These are phyloP conservation scores for Knipowitschia caucasica DNA, from an alignment of 2,797 vertebrate genomes.

Conservation along the genomic window DNA sequence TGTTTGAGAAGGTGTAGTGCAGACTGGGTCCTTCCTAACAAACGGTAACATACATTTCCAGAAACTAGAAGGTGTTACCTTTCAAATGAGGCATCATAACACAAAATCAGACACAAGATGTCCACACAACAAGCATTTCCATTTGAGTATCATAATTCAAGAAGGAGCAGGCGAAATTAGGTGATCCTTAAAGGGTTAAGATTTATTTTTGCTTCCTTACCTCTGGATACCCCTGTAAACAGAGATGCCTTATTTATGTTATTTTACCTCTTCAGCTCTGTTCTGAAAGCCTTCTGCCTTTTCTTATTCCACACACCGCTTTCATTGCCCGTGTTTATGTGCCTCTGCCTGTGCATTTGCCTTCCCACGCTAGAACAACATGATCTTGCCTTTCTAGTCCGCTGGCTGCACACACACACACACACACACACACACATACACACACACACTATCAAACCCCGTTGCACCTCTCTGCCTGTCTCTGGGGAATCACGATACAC, in stretches of 20 bases:
- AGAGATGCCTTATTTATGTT: slow-evolving; percentile 2
- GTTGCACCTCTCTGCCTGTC: neutral
- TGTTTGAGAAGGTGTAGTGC: too few relatives aligned
- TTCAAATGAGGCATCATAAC: too few relatives aligned
- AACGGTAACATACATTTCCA: too few relatives aligned
- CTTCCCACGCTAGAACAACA: slow-evolving; percentile 17
- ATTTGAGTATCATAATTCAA: too few relatives aligned
- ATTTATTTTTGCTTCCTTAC: neutral
- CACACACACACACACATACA: neutral
- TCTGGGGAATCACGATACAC: slow-evolving; percentile 20
- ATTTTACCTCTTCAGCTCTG: neutral
- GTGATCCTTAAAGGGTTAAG: too few relatives aligned
- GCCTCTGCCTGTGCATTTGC: slow-evolving; percentile 12
- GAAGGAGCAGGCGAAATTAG: too few relatives aligned
- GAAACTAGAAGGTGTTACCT: too few relatives aligned
- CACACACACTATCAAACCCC: neutral
- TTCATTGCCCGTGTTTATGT: slow-evolving; percentile 18
- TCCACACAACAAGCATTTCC: too few relatives aligned
- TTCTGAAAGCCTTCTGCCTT: neutral
- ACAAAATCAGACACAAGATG: too few relatives aligned
- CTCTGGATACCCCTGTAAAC: neutral
- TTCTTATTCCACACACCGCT: slow-evolving; percentile 20
- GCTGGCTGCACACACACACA: slow-evolving; percentile 10
- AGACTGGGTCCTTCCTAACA: too few relatives aligned
- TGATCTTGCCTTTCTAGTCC: slow-evolving; percentile 8